Percentiles rank a stretch among this genome's conserved stretches.
Evolutionary conservation across 2,888 invertebrate species (phyloP).

Genomic region (Hedya salicella): DNA sequence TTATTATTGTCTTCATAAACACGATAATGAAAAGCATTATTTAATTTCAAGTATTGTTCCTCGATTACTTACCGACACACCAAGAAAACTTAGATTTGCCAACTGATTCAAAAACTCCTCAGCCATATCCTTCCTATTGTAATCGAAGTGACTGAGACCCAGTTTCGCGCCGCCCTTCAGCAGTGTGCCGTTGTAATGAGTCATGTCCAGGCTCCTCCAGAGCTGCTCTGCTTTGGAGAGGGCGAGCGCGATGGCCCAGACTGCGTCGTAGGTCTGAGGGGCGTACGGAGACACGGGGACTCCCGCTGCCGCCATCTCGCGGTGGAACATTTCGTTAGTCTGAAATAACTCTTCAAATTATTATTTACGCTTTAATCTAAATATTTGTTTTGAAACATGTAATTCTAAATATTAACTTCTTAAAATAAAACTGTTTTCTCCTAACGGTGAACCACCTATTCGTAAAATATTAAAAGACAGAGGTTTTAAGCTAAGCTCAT

Average conservation of each 20-base stretch:
- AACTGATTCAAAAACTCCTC: slow-evolving; percentile 89
- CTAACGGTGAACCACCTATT: too few relatives aligned
- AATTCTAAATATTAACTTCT: too few relatives aligned
- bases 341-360: too few relatives aligned
- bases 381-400: too few relatives aligned
- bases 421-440: too few relatives aligned
- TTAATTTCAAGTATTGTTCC: slow-evolving; percentile 1
- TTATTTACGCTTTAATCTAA: too few relatives aligned
- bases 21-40: too few relatives aligned
- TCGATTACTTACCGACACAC: slow-evolving; percentile 91
- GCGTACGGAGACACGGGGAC: slow-evolving; percentile 88
- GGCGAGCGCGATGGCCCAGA: slow-evolving; percentile 95
- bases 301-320: slow-evolving; percentile 83
- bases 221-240: slow-evolving; percentile 87
- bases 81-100: slow-evolving; percentile 90
- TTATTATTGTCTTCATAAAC: too few relatives aligned
- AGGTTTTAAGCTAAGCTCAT: too few relatives aligned
- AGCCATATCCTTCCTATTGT: slow-evolving; percentile 90
- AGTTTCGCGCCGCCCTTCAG: slow-evolving; percentile 51
- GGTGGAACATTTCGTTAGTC: slow-evolving; percentile 87
- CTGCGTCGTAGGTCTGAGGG: slow-evolving; percentile 94
- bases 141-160: slow-evolving; percentile 88
- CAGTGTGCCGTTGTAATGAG: slow-evolving; percentile 55
- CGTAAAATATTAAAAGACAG: too few relatives aligned
- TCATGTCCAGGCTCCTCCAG: slow-evolving; percentile 73